Percentiles rank a stretch among this genome's conserved stretches.
phyloP scores from a whole-genome alignment of 2,797 vertebrate genomes.

The Gephyroberyx darwinii region DNA sequence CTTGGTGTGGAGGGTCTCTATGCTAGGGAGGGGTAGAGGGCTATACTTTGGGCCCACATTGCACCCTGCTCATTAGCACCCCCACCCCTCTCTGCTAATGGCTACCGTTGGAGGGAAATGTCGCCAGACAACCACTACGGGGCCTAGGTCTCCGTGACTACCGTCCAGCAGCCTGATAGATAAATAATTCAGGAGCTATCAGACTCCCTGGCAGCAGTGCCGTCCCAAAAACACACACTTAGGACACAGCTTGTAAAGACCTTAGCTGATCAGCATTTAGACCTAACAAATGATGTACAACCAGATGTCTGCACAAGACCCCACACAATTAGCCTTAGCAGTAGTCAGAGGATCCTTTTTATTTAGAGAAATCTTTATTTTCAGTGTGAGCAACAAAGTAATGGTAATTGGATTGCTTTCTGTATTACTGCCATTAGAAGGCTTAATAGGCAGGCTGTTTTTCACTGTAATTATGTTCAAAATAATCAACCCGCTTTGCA shows the following conservation, averaged over 20 bases:
- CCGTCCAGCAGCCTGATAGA: slow-evolving; percentile 75
- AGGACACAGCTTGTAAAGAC: slow-evolving; percentile 68
- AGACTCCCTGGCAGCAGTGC: slow-evolving; percentile 76
- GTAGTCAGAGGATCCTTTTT: slow-evolving; percentile 71
- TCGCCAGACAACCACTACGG: slow-evolving; percentile 73
- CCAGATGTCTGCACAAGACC: slow-evolving; percentile 67
- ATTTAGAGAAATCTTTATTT: slow-evolving; percentile 79
- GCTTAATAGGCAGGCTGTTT: slow-evolving; percentile 82
- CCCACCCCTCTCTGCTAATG: slow-evolving; percentile 63
- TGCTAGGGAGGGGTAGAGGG: slow-evolving; percentile 53
- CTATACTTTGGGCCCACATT: slow-evolving; percentile 52
- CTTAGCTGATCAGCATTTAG: slow-evolving; percentile 75
- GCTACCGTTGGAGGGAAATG: slow-evolving; percentile 69
- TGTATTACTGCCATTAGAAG: slow-evolving; percentile 81
- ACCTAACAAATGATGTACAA: slow-evolving; percentile 73
- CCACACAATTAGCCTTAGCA: slow-evolving; percentile 70
- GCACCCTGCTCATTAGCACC: slow-evolving; percentile 69
- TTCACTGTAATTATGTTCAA: slow-evolving; percentile 83
- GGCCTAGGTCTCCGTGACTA: slow-evolving; percentile 73
- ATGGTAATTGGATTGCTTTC: slow-evolving; percentile 81
- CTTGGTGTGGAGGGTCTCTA: slow-evolving; percentile 37
- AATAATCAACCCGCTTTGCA: slow-evolving; percentile 80
- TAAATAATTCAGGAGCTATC: slow-evolving; percentile 83
- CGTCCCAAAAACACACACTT: slow-evolving; percentile 71
- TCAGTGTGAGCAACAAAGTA: slow-evolving; percentile 77